Conservation (phyloP, 2,113 vertebrate genomes). For the Rhea americana region DNA sequence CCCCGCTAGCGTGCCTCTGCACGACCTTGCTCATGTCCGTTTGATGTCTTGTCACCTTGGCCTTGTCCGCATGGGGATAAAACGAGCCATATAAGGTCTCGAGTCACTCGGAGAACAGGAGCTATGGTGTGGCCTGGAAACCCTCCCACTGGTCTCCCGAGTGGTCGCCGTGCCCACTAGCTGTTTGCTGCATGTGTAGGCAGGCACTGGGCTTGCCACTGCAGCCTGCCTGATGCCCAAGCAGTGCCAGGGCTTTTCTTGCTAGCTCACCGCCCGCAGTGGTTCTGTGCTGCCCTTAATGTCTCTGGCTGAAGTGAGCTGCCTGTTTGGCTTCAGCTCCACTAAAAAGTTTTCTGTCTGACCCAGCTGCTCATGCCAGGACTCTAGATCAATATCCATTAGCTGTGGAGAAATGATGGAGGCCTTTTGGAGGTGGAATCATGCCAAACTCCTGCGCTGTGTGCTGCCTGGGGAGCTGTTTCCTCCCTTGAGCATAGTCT, state of each 20-base stretch:
- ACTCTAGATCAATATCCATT: conserved; percentile 70
- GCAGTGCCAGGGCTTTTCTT: background rate
- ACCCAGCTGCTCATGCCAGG: background rate
- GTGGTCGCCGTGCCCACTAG: rapidly evolving
- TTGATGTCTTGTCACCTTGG: background rate
- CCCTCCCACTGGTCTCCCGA: rapidly evolving
- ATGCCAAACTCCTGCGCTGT: conserved; percentile 17
- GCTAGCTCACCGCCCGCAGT: background rate
- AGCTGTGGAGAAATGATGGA: conserved; percentile 8
- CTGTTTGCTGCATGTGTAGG: too few species aligned
- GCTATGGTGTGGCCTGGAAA: background rate
- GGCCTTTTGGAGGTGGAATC: conserved; percentile 18
- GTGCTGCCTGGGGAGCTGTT: background rate
- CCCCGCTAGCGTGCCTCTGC: background rate
- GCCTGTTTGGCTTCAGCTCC: background rate
- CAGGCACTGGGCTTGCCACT: rapidly evolving
- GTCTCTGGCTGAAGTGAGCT: background rate
- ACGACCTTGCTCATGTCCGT: background rate
- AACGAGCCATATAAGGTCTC: background rate
- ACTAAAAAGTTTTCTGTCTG: background rate
- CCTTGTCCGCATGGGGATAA: rapidly evolving
- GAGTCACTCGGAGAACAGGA: background rate
- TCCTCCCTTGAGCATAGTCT: background rate
- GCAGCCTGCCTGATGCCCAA: background rate
- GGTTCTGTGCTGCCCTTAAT: background rate